Base-by-base conservation (phyloP, 2,888 invertebrate species). In the Metalampra italica region DNA sequence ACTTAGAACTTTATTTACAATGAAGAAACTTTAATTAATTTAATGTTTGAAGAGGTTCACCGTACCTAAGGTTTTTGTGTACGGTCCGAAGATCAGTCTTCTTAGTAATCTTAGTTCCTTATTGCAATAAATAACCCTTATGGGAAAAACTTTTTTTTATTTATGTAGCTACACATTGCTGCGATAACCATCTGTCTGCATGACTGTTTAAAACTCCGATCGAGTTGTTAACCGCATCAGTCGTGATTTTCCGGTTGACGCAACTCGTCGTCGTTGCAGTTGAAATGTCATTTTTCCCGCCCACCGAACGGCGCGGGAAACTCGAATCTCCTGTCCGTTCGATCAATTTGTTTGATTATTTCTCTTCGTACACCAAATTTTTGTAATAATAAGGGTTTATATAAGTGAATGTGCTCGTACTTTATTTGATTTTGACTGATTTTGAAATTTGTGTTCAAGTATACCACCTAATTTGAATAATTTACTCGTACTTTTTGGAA, bases 181-280 rank as follows among this genome's bases (percentile, higher is more conserved):
- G 7, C 8, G 32, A 32, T 32, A 32, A 32, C 11, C 32, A 32
- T 32, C 32, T 32, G 32, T 37, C 29, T 63, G 58, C 60, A 58
- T 58, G 59, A 59, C 66, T 65, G 66, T 67, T 66, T 65, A 68
- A 62, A 68, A 60, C 58, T 59, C 52, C 55, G 60, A 56, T 59
- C 57, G 52, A 13, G 14, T 43, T 5, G 34, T 52, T 54, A 22
- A 54, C 52, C 45, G 55, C 61, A 57, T 64, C 78, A 82, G 82
- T 82, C 57, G 64, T 57, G 59, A 68, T 71, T 69, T 72, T 68
- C 62, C 71, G 56, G 60, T 60, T 55, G 65, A 47, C 55, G 70
- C 62, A 74, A 59, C 56, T 63, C 59, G 72, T 68, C 57, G 76
- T 68, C 57, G 76, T 72, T 62, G 43, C 45, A 45, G 41, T 51